Evolutionary conservation across 2,888 invertebrate genomes (phyloP), one percentile per base, ranked within the genome.

Genomic region (Drosophila phalerata): DNA sequence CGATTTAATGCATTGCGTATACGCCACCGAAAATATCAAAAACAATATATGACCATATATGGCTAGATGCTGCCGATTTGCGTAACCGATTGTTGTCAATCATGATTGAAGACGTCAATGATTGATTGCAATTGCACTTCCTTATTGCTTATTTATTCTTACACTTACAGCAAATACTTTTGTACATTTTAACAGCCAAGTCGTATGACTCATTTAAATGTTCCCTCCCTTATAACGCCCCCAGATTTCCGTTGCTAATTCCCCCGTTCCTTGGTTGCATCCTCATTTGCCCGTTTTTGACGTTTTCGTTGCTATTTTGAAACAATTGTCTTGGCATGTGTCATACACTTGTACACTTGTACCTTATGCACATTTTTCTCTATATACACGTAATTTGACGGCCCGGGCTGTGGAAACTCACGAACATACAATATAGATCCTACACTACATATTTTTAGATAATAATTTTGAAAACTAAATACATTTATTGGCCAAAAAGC

Each of bases 291-390:
- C 43, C 38, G 15, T 69, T 19, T 73, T 69, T 79, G 79, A 74
- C 79, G 79, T 74, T 57, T 67, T 60, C 28, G 32, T 53, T 61
- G 65, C 70, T 79, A 69, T 74, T 74, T 67, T 74, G 58, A 78
- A 66, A 68, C 69, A 73, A 76, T 78, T 78, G 69, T 77, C 61
- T 43, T 11, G 58, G 62, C 79, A 63, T 77, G 74, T 79, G 79
- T 77, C 76, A 78, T 69, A 56, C 56, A 17, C 30, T 32, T 25
- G 38, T 28, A 37, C 38, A 40, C 40, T 53, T 48, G 30, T 48
- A 19, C 38, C 40, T 40, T 53, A 28, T 51, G 25, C 51, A 56
- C 40, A 51, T 55, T 49, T 37, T 4, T 28, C 5, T 51, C 37
- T 38, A 40, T 28, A 17, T 32, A n/a, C n/a, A n/a, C n/a, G n/a